Percentiles rank a stretch among this genome's conserved stretches.
phyloP scores from a whole-genome alignment of 1,140 invertebrate species.

The Aphelinus atriplicis region DNA sequence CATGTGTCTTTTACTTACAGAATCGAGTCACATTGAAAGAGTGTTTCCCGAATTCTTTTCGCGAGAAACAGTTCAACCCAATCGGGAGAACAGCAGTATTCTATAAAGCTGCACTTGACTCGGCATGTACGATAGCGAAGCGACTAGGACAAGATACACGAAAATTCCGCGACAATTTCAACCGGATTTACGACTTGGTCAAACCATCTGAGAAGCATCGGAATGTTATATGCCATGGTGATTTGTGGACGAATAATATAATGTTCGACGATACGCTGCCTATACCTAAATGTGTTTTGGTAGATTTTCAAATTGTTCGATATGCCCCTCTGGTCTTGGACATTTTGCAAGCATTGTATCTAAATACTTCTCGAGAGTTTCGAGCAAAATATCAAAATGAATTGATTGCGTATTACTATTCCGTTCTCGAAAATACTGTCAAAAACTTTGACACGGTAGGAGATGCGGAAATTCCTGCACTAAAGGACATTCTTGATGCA shows the following conservation, averaged over 20 bases:
- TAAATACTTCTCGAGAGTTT: not conserved
- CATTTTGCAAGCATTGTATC: not conserved
- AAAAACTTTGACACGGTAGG: not conserved
- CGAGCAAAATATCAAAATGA: not conserved
- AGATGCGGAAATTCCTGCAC: not conserved
- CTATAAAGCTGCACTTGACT: not conserved
- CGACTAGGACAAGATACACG: not conserved
- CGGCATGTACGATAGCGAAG: not conserved
- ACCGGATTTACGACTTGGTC: not conserved
- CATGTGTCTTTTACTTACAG: not conserved
- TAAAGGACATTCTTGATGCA: not conserved
- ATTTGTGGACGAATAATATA: conserved; percentile 1
- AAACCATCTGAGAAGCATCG: not conserved
- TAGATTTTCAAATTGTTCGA: not conserved
- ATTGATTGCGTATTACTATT: conserved; percentile 2
- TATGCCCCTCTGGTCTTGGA: not conserved
- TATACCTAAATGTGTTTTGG: not conserved
- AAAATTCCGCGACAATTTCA: not conserved
- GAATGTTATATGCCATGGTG: not conserved
- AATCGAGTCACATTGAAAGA: not conserved
- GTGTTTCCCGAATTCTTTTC: not conserved
- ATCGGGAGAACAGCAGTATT: too few relatives aligned
- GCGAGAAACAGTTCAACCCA: not conserved
- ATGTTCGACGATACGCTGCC: not conserved
- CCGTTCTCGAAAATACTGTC: not conserved